phyloP scores from a whole-genome alignment of 1,140 invertebrate genomes.

The Dendroctonus ponderosae region DNA sequence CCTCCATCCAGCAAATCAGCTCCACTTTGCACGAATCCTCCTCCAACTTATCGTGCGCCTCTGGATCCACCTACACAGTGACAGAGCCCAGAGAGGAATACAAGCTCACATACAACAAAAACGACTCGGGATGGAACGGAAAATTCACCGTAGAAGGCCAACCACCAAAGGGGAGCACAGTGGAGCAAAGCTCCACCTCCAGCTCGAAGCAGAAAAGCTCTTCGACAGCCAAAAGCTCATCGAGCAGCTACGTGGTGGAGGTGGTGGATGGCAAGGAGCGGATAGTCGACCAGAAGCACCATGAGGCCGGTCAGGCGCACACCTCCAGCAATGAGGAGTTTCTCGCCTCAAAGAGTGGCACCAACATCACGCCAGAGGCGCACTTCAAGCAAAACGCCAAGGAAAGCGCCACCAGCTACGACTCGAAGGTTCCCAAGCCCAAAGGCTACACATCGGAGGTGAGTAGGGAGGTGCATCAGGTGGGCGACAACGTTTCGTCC shows the following conservation, averaged over 20 bases:
- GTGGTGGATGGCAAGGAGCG: conserved; percentile 62
- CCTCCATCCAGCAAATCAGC: conserved; percentile 46
- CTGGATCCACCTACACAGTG: conserved; percentile 47
- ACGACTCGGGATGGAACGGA: conserved; percentile 56
- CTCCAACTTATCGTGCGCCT: conserved; percentile 43
- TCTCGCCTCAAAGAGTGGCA: conserved; percentile 52
- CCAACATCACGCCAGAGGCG: conserved; percentile 55
- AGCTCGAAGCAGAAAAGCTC: conserved; percentile 40
- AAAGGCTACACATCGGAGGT: conserved; percentile 40
- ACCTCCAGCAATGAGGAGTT: conserved; percentile 54
- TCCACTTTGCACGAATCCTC: conserved; percentile 44
- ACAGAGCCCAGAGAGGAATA: conserved; percentile 49
- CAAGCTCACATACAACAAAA: conserved; percentile 47
- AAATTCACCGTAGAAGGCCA: conserved; percentile 53
- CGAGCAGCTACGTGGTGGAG: conserved; percentile 58
- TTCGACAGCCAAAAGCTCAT: conserved; percentile 55
- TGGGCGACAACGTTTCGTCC: conserved; percentile 40
- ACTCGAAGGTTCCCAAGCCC: conserved; percentile 55
- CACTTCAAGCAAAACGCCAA: conserved; percentile 56
- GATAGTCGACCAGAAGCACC: conserved; percentile 56
- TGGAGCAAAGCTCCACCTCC: conserved; percentile 41
- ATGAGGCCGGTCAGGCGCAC: conserved; percentile 56
- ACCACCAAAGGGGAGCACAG: conserved; percentile 20
- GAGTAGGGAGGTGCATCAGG: conserved; percentile 43
- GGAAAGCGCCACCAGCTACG: conserved; percentile 56